Conservation (phyloP, 1,140 invertebrate species). For the Cepaea nemoralis region DNA sequence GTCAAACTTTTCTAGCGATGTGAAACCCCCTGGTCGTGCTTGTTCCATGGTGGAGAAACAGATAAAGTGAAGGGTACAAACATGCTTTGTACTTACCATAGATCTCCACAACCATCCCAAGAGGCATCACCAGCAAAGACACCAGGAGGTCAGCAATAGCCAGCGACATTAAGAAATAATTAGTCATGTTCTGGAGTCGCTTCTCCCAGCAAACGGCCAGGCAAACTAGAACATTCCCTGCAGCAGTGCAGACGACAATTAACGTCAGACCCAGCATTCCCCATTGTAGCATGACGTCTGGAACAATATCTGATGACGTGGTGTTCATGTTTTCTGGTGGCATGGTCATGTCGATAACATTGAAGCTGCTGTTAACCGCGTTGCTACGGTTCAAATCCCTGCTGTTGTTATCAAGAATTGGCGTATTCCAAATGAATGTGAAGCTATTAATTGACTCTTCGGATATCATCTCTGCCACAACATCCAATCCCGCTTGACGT, state of each 20-base stretch:
- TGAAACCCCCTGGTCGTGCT: too few relatives aligned
- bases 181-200: conserved; percentile 94
- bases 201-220: conserved; percentile 96
- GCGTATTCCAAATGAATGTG: neutral
- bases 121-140: conserved; percentile 93
- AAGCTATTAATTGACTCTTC: neutral
- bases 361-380: neutral
- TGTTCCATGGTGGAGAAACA: too few relatives aligned
- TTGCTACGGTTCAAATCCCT: neutral
- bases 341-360: neutral
- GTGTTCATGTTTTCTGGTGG: neutral
- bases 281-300: conserved; percentile 50
- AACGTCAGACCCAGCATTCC: conserved; percentile 71
- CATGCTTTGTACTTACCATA: conserved; percentile 66
- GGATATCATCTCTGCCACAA: neutral
- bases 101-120: conserved; percentile 88
- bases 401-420: neutral
- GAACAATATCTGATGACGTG: neutral
- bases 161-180: conserved; percentile 97
- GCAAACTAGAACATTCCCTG: conserved; percentile 94
- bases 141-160: conserved; percentile 96
- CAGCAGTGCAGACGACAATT: conserved; percentile 87
- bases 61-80: too few relatives aligned
- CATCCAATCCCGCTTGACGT: neutral
- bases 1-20: too few relatives aligned